Evolutionary conservation across 2,113 vertebrate genomes (phyloP), one percentile per base, ranked within the genome.

Genomic region (Microtus montanus): DNA sequence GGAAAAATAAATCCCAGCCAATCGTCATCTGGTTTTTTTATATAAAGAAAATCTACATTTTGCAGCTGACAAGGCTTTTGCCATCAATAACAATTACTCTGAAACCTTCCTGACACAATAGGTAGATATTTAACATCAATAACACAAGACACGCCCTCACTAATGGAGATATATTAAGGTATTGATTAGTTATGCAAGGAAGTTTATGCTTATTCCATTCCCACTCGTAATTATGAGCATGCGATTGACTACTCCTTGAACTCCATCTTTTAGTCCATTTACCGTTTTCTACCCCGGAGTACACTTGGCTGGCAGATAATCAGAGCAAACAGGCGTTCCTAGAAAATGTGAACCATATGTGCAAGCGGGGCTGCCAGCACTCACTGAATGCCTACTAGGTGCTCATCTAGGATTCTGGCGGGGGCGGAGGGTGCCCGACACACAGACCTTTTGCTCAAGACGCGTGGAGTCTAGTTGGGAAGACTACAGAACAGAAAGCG

Each of bases 141-240:
- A 98, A 97, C 94, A 97, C 93, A 98, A 98, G 98, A 97, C 92
- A 95, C 82, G 96, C 89, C 96, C 92, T 97, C 84, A 49, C 89
- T 98, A 98, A 98, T 98, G 97, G 98, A 98, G 98, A 98, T 80
- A 83, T 97, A 98, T 52, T 97, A 96, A 88, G 89, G 95, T 97
- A 98, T 98, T 97, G 98, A 98, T 98, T 97, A 95, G 75, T 84
- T 98, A 97, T 96, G 96, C 95, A 97, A 94, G 95, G 97, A 96
- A 97, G 92, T 97, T 97, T 98, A 96, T 97, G 96, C 54, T 96
- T 96, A 82, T 83, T 98, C 96, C 96, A 92, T 84, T 96, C 92
- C 96, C 91, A 89, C 92, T 95, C 98, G 95, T 93, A 97, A 93
- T 94, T 97, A 94, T 93, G 92, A 91, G 96, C 90, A 47, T 86